Base-by-base conservation (phyloP, 2,113 vertebrate genomes). In the Brienomyrus brachyistius region DNA sequence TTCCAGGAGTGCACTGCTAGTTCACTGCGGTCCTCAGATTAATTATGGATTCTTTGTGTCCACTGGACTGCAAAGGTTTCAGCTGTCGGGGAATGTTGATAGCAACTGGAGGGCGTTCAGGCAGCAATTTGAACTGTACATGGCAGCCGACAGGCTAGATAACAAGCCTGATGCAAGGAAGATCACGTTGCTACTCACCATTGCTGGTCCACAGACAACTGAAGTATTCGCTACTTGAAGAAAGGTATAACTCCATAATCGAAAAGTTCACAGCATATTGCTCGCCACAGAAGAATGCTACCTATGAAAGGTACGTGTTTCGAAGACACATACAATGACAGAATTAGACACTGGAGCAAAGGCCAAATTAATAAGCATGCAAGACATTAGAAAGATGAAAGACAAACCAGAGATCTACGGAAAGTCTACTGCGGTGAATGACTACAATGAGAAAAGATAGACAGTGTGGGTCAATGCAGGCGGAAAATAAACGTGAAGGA, bases 61-160 rank as follows among this genome's bases (percentile, higher is more conserved):
- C 45, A n/a, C 62, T 45, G 23, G 45, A 48, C 40, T n/a, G 9
- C 56, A 59, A 62, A 43, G 43, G 23, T 47, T 84, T 35, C 80
- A 89, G 77, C 35, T 62, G 19, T 83, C 77, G 6, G 51, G 77
- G 50, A 89, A 83, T 83, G 88, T 89, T 15, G 51, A 89, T 77
- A 89, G 50, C 77, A 89, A 59, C 52, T 89, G 74, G 88, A 48
- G 74, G 15, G 31, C 3, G 4, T 89, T 89, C 19, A 54, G 50
- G 21, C 77, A 89, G 77, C 88, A 54, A 21, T 89, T 80, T 2
- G 45, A 31, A 19, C 66, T 89, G 23, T 89, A 80, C 27, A 80
- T 89, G 23, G 62, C 47, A 31, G 88, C 43, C 19, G 21, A 51
- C 21, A 77, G 77, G 9, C 77, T 84, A 51, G 88, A 84, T 50